Base-by-base conservation (phyloP, 2,113 vertebrate species). In the Chaenocephalus aceratus region DNA sequence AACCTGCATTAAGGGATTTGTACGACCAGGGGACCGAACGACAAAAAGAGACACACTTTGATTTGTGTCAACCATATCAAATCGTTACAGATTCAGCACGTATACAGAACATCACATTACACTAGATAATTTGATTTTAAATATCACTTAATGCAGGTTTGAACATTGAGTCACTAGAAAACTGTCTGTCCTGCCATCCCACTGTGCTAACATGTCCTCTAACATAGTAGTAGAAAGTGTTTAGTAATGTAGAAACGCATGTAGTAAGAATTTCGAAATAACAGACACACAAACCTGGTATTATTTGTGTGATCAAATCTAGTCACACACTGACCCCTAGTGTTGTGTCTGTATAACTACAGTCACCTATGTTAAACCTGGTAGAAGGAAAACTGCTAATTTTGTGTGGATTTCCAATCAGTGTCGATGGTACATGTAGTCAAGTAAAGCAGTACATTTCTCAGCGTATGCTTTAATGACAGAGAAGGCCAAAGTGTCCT, bases 291-390 rank as follows among this genome's bases (percentile, higher is more conserved):
- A 12, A 34, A 7, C 30, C 5, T 1, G 15, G 23, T 72, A 41
- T 41, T 41, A 10, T 61, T 44, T 0, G 16, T 15, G 26, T 44
- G 16, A 18, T 52, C 49, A 6, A 12, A 45, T 30, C 11, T 74
- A 71, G 70, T 76, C 54, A 21, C 5, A 70, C 65, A 41, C 83
- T 90, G 86, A 85, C 93, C 58, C 80, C 92, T 15, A 73, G 89
- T 89, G 93, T 75, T 85, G 2, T 53, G 45, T 75, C 54, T 48
- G 5, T 78, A n/a, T 68, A 78, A 84, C 62, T 82, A 78, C 82
- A 83, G 54, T 14, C 41, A 16, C 8, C 34, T 57, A 1, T 18
- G 26, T 26, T 30, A 5, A 71, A 21, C 10, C 10, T 26, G 13
- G 36, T 36, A 74, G 62, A 26, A 7, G 36, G 6, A 41, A 41